Evolutionary conservation across 2,888 invertebrate genomes (phyloP), one percentile per base, ranked within the genome.

Genomic region (Sphaeridia pumilis): DNA sequence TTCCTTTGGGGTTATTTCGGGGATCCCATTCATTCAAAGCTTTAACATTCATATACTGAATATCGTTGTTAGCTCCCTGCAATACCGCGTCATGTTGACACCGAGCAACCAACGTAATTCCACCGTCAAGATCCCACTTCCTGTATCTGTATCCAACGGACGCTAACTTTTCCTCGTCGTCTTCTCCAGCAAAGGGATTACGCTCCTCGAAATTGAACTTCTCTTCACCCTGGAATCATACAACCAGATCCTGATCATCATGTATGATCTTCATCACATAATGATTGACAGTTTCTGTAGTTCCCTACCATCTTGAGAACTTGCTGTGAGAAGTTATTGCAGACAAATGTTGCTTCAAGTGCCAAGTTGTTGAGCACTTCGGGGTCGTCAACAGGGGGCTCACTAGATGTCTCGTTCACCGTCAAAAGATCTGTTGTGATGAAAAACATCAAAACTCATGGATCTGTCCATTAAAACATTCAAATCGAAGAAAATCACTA

Each of bases 1-100:
- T 24, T 20, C 38, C 38, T 3, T 20, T 26, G 2, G 46, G 26
- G 21, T 36, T 52, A 20, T 52, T 46, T n/a, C 92, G 87, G 0
- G 94, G 90, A 73, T 98, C 97, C 97, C 97, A 98, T 71, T 99
- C 98, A 73, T 98, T 98, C 21, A 98, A 76, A 0, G 98, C 94
- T 74, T 95, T 97, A 69, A 99, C 88, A 5, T 89, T 86, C 46
- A 98, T 76, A 73, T 85, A 94, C 73, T 97, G 95, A 1, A 80
- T 77, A 69, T 94, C 93, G 55, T 87, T 87, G 65, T 82, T 86
- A 0, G 89, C 87, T 0, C 86, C 84, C 63, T 82, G 82, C 71
- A 87, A 78, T 0, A 90, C 92, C 1, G 94, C 95, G 73, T 99
- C 98, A 70, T 94, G 93, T 70, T 98, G 97, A 72, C 95, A 94